Base-by-base conservation (phyloP, 1,140 invertebrate species). In the Apocrypta bakeri region DNA sequence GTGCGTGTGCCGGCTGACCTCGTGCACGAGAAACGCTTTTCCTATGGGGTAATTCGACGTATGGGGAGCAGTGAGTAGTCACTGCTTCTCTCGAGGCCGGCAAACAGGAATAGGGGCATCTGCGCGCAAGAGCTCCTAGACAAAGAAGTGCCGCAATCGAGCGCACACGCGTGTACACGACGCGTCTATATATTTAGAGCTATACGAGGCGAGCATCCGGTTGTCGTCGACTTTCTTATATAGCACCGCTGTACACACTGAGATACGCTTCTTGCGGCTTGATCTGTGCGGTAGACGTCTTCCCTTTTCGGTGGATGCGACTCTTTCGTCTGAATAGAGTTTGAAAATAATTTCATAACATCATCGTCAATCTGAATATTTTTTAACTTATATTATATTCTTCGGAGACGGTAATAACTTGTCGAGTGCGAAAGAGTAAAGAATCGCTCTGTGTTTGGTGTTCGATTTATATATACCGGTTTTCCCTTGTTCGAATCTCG, bases 401-500 rank as follows among this genome's bases (percentile, higher is more conserved):
- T n/a, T n/a, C n/a, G 9, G 33, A 37, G 33, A 37, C n/a, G 64
- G 27, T 68, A 25, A 27, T 27, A 68, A 24, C 64, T 24, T 68
- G 17, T 2, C 42, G 48, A 74, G 42, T 74, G 72, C 37, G 72
- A 74, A 74, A 4, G 72, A 76, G 74, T 21, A 29, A 29, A 31
- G 48, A 42, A 27, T 7, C n/a, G 71, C 25, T 40, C 31, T 14
- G 56, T 40, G 56, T 40, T 42, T 63, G 17, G 31, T 31, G 31
- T 2, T 33, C 14, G 31, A 64, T 29, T 37, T 33, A 29, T 66
- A 66, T 85, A 87, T n/a, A n/a, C n/a, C 85, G 81, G 86, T 84
- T 86, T 86, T 83, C 79, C 81, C 83, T 82, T 84, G 84, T 85
- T 83, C 77, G 83, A 84, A 83, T 68, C 77, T 80, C 73, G 68